Base-by-base conservation (phyloP, 2,113 vertebrate genomes). In the Daubentonia madagascariensis region DNA sequence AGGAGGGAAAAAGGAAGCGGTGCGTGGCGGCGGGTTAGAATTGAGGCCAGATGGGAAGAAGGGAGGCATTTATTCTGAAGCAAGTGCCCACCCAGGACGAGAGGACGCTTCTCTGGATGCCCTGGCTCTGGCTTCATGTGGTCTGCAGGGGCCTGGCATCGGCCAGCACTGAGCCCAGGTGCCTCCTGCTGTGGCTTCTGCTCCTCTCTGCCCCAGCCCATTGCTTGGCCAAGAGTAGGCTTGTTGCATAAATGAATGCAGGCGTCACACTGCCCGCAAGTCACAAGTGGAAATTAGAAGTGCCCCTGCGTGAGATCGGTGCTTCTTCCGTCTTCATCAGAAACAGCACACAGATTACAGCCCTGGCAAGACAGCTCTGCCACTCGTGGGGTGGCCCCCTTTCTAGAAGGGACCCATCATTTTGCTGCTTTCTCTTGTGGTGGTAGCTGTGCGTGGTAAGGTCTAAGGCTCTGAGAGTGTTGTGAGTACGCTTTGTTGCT, bases 381-480 rank as follows among this genome's bases (percentile, higher is more conserved):
- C 7, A 3, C 0, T 0, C 0, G 0, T 0, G 0, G 32, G 25
- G 61, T 22, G 14, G 25, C 16, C 52, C 32, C 14, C 6, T 23
- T 9, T 54, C 65, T 5, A 0, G 43, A 25, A 32, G 54, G 37
- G 28, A 20, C 30, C 23, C 16, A 8, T 14, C 8, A 0, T 48
- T 16, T 8, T 3, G 37, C 61, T 14, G 0, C 50, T 35, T 45
- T 63, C 50, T 63, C 1, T 0, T 8, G 23, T 48, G 43, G 0
- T 5, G 35, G 67, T 32, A 14, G 75, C 79, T 70, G 61, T 13
- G 0, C 13, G 8, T 13, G 14, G n/a, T 13, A 1, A 18, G 10
- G 3, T 0, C 1, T 6, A 0, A 52, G 73, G 80, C 52, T 70
- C 54, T 35, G 85, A 40, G 50, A 37, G 10, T 20, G 16, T 6